Percentiles rank a stretch among this genome's conserved stretches.
phyloP scores from a whole-genome alignment of 2,113 vertebrate genomes.

The Nothoprocta perdicaria region DNA sequence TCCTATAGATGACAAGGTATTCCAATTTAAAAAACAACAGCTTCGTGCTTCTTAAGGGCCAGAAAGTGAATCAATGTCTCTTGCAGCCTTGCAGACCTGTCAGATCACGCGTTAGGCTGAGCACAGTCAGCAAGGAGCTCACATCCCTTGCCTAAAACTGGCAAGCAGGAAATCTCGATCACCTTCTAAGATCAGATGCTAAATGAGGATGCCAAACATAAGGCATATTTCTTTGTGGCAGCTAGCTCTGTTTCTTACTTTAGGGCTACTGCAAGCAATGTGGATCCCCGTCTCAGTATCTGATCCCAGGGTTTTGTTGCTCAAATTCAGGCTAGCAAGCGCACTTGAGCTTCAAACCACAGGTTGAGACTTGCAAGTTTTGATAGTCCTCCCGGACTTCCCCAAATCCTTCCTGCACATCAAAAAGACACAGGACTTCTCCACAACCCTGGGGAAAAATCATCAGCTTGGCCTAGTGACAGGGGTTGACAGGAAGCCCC shows the following conservation, averaged over 20 bases:
- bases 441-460: background rate
- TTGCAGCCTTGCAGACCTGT: background rate
- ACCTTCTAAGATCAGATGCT: conserved; percentile 1
- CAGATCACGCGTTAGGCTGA: conserved; percentile 7
- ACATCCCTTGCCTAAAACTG: background rate
- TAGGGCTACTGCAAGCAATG: background rate
- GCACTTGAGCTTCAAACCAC: background rate
- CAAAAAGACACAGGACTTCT: background rate
- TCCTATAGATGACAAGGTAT: background rate
- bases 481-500: background rate
- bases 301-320: background rate
- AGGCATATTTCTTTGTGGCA: background rate
- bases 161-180: conserved; percentile 1
- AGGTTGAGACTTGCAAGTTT: background rate
- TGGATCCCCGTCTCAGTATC: background rate
- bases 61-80: conserved; percentile 1
- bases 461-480: background rate
- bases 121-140: background rate
- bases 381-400: background rate
- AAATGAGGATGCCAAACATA: background rate
- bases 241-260: background rate
- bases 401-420: background rate
- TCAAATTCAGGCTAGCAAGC: background rate
- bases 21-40: background rate
- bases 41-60: background rate